Base-by-base conservation (phyloP, 2,888 invertebrate genomes). In the Pteria penguin region DNA sequence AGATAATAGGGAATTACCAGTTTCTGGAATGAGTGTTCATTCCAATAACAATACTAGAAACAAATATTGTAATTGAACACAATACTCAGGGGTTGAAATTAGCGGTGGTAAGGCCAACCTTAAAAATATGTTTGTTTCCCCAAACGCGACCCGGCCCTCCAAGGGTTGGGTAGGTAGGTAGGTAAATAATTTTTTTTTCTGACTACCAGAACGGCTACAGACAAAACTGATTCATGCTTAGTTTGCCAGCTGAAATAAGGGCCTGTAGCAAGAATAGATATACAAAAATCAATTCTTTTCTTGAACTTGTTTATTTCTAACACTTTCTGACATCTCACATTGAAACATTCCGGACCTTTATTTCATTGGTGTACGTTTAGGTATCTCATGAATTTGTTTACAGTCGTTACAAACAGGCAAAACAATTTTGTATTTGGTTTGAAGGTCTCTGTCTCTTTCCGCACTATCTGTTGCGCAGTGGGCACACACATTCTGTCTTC, bases 341-440 rank as follows among this genome's bases (percentile, higher is more conserved):
- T n/a, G n/a, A n/a, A n/a, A n/a, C n/a, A n/a, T n/a, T n/a, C n/a
- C n/a, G n/a, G n/a, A n/a, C 45, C 8, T 14, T 18, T 45, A 45
- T 45, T 45, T 45, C 18, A 61, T 61, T 4, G 61, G 61, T 14
- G 24, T 61, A 24, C 61, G 24, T 24, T 61, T 24, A 4, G 61
- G 61, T 4, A 61, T 61, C 18, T 45, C 45, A 45, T 45, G 45
- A 8, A 5, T 27, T 27, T 22, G 45, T 27, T 67, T 67, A 52
- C 67, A 67, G 14, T 54, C 54, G 4, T 54, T n/a, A 67, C 67
- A 67, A 2, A 67, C 52, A 26, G 67, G 67, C 52, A 67, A 36
- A 4, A 67, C 67, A 54, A 67, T 18, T 67, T 54, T 67, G 26
- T 26, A 67, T 67, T 52, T 26, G 18, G 14, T 22, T 0, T 24